phyloP scores from a whole-genome alignment of 2,113 vertebrate species.

The Psammodynastes pulverulentus region DNA sequence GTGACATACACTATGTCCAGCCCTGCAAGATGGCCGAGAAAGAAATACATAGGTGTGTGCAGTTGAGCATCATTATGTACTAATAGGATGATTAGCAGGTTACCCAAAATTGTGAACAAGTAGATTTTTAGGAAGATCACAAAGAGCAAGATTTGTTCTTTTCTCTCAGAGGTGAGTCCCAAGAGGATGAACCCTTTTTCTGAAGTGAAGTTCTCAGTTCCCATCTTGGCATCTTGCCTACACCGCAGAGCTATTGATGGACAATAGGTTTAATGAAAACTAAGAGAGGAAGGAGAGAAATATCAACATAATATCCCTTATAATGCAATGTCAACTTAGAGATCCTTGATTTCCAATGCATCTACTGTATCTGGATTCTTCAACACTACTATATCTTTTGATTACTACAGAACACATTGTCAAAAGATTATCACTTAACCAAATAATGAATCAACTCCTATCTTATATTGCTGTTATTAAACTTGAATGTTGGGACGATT shows the following conservation, averaged over 20 bases:
- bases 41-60: background rate
- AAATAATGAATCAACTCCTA: too few species aligned
- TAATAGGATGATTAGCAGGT: conserved; percentile 18
- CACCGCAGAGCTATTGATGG: background rate
- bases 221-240: background rate
- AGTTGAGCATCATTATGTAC: conserved; percentile 9
- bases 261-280: background rate
- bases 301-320: background rate
- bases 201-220: background rate
- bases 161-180: conserved; percentile 8
- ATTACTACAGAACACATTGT: background rate
- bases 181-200: conserved; percentile 34
- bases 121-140: background rate
- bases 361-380: background rate
- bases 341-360: background rate
- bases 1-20: conserved; percentile 39
- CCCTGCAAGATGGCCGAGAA: conserved; percentile 20
- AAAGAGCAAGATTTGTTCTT: conserved; percentile 20
- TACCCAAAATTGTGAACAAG: conserved; percentile 12
- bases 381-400: background rate
- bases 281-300: background rate
- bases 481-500: too few species aligned
- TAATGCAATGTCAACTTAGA: background rate
- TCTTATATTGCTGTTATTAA: too few species aligned
- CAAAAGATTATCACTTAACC: background rate